phyloP scores from a whole-genome alignment of 2,113 vertebrate genomes.

The Periophthalmus modestus region DNA sequence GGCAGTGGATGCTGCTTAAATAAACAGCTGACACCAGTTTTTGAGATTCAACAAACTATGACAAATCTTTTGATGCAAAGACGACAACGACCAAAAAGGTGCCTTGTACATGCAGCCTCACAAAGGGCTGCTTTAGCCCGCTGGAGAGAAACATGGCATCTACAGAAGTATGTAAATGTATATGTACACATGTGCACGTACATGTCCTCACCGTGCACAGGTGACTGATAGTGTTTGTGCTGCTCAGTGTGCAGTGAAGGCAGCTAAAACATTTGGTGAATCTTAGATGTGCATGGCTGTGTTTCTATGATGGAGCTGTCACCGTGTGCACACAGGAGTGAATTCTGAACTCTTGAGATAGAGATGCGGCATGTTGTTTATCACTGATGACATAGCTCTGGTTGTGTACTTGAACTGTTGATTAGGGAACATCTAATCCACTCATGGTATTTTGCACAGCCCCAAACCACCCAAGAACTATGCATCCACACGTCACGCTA shows the following conservation, averaged over 20 bases:
- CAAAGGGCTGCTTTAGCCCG: no score
- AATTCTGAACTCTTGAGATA: neutral
- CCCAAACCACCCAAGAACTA: neutral
- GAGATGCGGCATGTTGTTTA: slow-evolving; percentile 3
- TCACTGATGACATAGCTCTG: neutral
- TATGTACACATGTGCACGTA: no score
- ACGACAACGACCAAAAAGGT: no score
- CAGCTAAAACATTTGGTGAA: slow-evolving; percentile 3
- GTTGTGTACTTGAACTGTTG: neutral
- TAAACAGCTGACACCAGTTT: no score
- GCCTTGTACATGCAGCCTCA: no score
- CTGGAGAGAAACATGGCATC: no score
- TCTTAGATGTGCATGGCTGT: slow-evolving; percentile 3
- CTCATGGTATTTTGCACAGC: neutral
- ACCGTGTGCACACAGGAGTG: neutral
- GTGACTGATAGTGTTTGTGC: neutral
- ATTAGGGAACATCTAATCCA: slow-evolving; percentile 2
- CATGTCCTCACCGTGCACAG: neutral
- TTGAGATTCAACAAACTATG: no score
- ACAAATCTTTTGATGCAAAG: no score
- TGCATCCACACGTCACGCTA: neutral
- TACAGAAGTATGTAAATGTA: no score
- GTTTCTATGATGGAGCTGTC: neutral
- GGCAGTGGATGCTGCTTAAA: no score
- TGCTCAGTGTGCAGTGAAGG: neutral